phyloP scores from a whole-genome alignment of 1,140 invertebrate genomes.

The Drosophila parabipectinata region DNA sequence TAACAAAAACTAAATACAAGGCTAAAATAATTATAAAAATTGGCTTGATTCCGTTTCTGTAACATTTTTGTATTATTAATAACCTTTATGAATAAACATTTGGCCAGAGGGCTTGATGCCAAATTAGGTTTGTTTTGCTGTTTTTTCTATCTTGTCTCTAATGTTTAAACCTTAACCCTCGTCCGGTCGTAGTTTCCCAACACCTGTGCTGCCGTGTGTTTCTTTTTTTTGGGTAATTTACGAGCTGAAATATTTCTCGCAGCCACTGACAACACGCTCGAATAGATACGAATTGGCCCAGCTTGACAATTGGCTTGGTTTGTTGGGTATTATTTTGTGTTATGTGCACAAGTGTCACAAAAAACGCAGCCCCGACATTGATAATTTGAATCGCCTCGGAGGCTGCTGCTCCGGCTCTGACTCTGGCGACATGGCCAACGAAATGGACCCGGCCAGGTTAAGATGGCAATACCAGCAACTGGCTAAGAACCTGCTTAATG shows the following conservation, averaged over 20 bases:
- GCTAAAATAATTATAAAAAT: slow-evolving; percentile 41
- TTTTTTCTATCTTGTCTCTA: slow-evolving; percentile 18
- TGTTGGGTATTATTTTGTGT: slow-evolving; percentile 45
- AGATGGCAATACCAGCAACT: slow-evolving; percentile 25
- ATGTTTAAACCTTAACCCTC: slow-evolving; percentile 45
- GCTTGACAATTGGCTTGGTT: slow-evolving; percentile 46
- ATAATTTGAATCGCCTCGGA: slow-evolving; percentile 64
- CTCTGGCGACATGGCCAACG: slow-evolving; percentile 40
- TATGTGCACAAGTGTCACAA: slow-evolving; percentile 72
- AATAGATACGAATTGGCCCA: slow-evolving; percentile 38
- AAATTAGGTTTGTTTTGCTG: slow-evolving; percentile 49
- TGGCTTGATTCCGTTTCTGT: slow-evolving; percentile 38
- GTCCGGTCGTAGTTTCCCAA: slow-evolving; percentile 46
- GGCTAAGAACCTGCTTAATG: slow-evolving; percentile 56
- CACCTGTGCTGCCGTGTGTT: slow-evolving; percentile 32
- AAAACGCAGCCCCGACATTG: slow-evolving; percentile 63
- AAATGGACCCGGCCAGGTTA: slow-evolving; percentile 48
- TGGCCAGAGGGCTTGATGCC: slow-evolving; percentile 19
- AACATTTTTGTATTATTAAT: slow-evolving; percentile 29
- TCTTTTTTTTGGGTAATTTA: slow-evolving; percentile 34
- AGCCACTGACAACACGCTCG: background rate
- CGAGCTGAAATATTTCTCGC: slow-evolving; percentile 44
- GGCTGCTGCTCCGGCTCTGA: slow-evolving; percentile 45
- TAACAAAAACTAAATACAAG: slow-evolving; percentile 13
- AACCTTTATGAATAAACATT: slow-evolving; percentile 48